These are phyloP conservation scores for Bombus impatiens DNA, from an alignment of 1,140 invertebrate genomes.

Conservation along the genomic window DNA sequence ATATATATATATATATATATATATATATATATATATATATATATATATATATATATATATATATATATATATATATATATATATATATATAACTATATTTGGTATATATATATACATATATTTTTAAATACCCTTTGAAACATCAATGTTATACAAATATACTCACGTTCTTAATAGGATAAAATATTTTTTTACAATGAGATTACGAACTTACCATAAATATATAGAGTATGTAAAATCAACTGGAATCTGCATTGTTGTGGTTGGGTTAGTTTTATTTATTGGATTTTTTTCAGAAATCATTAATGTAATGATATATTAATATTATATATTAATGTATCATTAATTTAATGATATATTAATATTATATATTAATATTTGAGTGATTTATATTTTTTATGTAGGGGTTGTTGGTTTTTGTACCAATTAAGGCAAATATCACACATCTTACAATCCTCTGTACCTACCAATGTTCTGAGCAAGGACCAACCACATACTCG, in stretches of 20 bases:
- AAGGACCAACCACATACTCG: conserved; percentile 74
- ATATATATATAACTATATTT: neutral
- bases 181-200: conserved; percentile 46
- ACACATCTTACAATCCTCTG: conserved; percentile 69
- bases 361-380: no score
- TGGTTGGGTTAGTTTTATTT: conserved; percentile 71
- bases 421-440: conserved; percentile 77
- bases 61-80: neutral
- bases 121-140: neutral
- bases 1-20: neutral
- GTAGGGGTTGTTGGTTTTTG: conserved; percentile 76
- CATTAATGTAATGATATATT: conserved; percentile 13
- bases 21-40: neutral
- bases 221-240: conserved; percentile 74
- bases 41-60: neutral
- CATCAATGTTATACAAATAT: neutral
- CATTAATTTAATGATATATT: conserved; percentile 10
- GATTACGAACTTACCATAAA: conserved; percentile 51
- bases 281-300: conserved; percentile 27
- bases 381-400: conserved; percentile 32
- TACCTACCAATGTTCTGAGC: conserved; percentile 74
- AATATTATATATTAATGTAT: neutral
- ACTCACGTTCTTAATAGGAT: neutral
- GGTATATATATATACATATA: neutral
- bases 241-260: conserved; percentile 70